Base-by-base conservation (phyloP, 2,113 vertebrate genomes). In the Tympanuchus pallidicinctus region DNA sequence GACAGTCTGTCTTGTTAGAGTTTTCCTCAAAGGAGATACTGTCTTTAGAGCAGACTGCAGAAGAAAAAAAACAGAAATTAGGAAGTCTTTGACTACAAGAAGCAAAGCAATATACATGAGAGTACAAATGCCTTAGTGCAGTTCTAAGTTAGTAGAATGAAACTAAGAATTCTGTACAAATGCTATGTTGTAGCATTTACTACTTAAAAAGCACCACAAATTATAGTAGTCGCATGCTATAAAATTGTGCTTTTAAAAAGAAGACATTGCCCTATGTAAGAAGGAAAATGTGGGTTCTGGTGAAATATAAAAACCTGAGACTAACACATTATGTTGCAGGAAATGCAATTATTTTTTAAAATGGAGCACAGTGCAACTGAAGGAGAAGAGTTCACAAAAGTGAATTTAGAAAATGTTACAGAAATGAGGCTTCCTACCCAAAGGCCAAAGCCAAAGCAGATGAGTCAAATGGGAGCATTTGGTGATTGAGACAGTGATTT, bases 321-420 rank as follows among this genome's bases (percentile, higher is more conserved):
- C 52, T 63, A 91, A 48, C 27, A 84, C 57, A 88, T 88, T 78
- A 90, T 42, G 11, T 90, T 90, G 90, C 73, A 93, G 80, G 80
- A 91, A 93, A 92, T 94, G 88, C 54, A 88, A 74, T 92, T 92
- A 40, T 92, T 90, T 95, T 90, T 89, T 67, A 3, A 88, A 94
- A 71, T 54, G 72, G 65, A 89, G 86, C 82, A 90, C 92, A 95
- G 70, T 56, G 61, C 36, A 82, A 64, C 77, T 56, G 57, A 82
- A n/a, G 56, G 60, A 79, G 70, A 92, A 82, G 65, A 83, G 93
- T 92, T 96, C 87, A 91, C 70, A 70, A 32, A 91, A 95, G 45
- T 86, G 76, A 94, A 94, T 94, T 91, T 93, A 92, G 89, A 94
- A 94, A 93, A 93, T 84, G 91, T 91, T 91, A 94, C 85, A 93